Evolutionary conservation across 2,113 vertebrate species (phyloP), one percentile per base, ranked within the genome.

Genomic region (Urocitellus parryii): DNA sequence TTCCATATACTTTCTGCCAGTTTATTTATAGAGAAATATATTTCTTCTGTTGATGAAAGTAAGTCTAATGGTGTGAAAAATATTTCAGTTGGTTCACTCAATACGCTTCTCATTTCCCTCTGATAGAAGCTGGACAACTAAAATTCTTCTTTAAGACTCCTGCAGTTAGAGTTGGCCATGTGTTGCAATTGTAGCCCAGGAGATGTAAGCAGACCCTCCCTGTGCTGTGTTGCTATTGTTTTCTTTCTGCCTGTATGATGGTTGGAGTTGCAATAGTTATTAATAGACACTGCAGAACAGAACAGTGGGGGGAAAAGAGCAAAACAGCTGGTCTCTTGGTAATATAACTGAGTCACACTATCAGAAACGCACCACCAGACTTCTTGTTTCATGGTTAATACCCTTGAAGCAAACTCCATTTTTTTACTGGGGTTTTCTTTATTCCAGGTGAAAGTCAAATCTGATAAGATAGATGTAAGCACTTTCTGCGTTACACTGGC

Each of bases 311-410:
- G 51, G 18, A 10, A 11, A 51, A 39, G 10, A 68, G 7, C 0
- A 37, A 68, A 39, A 61, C 13, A 27, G 0, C 1, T 67, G 8
- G 1, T 34, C 1, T 67, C 42, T 53, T 22, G 4, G 6, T 11
- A 45, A 22, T 29, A 67, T 63, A 53, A 25, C 25, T 18, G 25
- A 53, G 20, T 65, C 20, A 42, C 8, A 11, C 9, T 92, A 25
- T 5, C n/a, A 77, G 45, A 22, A 53, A 70, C 17, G 14, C 4
- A 32, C 45, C 5, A 45, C 61, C 27, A 37, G 34, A 73, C 22
- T 58, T 9, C 73, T 70, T 4, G 13, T n/a, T 34, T 0, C 82
- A 68, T 42, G 45, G 45, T 45, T 1, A 45, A 45, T 45, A 45
- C 45, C 45, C 45, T 45, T 45, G n/a, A 67, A 48, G 42, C 4